Conservation (phyloP, 2,888 invertebrate genomes). For the Synergus japonicus region DNA sequence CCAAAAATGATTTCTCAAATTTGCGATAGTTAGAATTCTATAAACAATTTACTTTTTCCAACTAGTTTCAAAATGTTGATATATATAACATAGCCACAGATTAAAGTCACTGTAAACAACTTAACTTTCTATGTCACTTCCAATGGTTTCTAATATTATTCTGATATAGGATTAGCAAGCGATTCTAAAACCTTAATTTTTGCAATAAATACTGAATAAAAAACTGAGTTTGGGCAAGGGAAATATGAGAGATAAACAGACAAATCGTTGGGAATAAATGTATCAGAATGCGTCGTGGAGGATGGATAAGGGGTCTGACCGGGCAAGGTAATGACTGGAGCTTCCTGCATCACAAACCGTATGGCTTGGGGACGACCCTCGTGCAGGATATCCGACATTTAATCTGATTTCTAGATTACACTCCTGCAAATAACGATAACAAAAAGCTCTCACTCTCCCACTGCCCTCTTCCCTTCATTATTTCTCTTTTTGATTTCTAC, state of each 20-base stretch:
- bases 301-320: conserved; percentile 70
- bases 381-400: conserved; percentile 77
- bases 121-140: too few relatives aligned
- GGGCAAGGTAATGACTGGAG: conserved; percentile 74
- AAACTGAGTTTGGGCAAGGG: background rate
- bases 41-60: background rate
- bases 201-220: background rate
- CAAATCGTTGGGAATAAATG: conserved; percentile 66
- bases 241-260: conserved; percentile 42
- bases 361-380: conserved; percentile 65
- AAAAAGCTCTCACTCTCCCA: conserved; percentile 46
- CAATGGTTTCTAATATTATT: too few relatives aligned
- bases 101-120: too few relatives aligned
- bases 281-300: conserved; percentile 73
- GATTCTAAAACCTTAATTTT: background rate
- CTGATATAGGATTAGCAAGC: too few relatives aligned
- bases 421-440: conserved; percentile 66
- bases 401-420: conserved; percentile 77
- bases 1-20: background rate
- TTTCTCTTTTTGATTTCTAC: conserved; percentile 40
- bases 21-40: background rate
- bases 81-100: too few relatives aligned
- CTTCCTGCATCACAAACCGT: conserved; percentile 72
- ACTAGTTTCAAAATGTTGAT: too few relatives aligned
- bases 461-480: conserved; percentile 34